Evolutionary conservation across 2,113 vertebrate genomes (phyloP).

Genomic region (Ranitomeya imitator): DNA sequence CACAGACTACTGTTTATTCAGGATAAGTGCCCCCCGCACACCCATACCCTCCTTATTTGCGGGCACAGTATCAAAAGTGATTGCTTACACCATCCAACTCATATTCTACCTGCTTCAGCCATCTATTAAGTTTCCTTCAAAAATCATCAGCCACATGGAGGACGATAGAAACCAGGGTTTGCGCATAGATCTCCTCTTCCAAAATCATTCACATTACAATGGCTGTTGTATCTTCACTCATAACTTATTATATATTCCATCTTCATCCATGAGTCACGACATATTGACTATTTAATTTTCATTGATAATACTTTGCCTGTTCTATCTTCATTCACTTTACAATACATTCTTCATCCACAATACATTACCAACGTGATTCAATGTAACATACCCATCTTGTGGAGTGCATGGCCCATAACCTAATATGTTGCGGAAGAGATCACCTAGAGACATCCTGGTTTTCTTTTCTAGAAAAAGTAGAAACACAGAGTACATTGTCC

Average conservation of each 20-base stretch:
- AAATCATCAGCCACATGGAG: too few species aligned
- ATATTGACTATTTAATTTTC: not conserved
- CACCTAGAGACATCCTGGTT: not conserved
- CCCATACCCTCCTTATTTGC: too few species aligned
- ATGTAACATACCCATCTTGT: not conserved
- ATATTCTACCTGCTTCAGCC: too few species aligned
- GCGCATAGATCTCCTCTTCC: not conserved
- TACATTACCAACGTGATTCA: not conserved
- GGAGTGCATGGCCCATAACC: too few species aligned
- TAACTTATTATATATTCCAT: not conserved
- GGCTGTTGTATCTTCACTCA: not conserved
- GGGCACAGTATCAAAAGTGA: too few species aligned
- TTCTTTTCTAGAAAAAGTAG: constrained; percentile 78
- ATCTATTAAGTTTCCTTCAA: too few species aligned
- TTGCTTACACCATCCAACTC: too few species aligned
- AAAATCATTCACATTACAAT: not conserved
- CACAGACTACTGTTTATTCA: not conserved
- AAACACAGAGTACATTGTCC: constrained; percentile 67
- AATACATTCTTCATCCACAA: too few species aligned
- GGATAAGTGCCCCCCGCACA: too few species aligned
- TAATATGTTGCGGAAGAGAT: not conserved
- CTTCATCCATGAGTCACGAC: not conserved
- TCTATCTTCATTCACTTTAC: not conserved
- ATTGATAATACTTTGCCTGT: not conserved
- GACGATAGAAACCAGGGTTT: too few species aligned